Percentiles rank a stretch among this genome's conserved stretches.
phyloP scores from a whole-genome alignment of 2,797 vertebrate species.

The Rousettus madagascariensis region DNA sequence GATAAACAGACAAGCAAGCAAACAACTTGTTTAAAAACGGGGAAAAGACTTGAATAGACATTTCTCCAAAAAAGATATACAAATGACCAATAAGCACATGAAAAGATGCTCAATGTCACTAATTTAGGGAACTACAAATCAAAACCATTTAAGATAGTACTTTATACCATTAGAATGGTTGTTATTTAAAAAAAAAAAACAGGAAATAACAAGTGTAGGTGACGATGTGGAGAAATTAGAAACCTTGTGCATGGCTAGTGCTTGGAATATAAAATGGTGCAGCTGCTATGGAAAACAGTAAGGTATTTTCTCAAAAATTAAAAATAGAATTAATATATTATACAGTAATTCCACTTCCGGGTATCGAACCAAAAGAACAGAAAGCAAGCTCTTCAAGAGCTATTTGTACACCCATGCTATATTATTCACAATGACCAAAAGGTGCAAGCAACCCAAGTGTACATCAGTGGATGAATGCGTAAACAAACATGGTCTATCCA shows the following conservation, averaged over 20 bases:
- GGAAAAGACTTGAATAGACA: background rate
- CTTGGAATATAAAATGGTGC: background rate
- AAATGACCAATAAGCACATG: background rate
- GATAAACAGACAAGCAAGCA: no score
- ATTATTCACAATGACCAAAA: rapidly evolving
- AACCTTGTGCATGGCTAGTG: background rate
- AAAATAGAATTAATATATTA: background rate
- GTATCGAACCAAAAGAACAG: background rate
- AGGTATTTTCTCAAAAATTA: background rate
- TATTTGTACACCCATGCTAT: rapidly evolving
- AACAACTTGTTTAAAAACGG: background rate
- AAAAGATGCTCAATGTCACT: background rate
- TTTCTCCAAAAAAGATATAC: background rate
- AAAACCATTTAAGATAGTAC: background rate
- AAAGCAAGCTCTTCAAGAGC: background rate
- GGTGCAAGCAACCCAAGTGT: no score
- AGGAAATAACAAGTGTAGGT: background rate
- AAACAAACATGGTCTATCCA: no score
- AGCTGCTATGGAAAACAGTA: background rate
- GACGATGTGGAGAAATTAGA: background rate
- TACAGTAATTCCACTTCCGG: background rate
- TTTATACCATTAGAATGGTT: background rate
- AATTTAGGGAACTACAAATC: background rate
- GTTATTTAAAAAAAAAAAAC: background rate
- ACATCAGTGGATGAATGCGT: rapidly evolving